Percentiles rank a stretch among this genome's conserved stretches.
Evolutionary conservation across 2,113 vertebrate species (phyloP).

Genomic region (Serranochromis macrocephalus): DNA sequence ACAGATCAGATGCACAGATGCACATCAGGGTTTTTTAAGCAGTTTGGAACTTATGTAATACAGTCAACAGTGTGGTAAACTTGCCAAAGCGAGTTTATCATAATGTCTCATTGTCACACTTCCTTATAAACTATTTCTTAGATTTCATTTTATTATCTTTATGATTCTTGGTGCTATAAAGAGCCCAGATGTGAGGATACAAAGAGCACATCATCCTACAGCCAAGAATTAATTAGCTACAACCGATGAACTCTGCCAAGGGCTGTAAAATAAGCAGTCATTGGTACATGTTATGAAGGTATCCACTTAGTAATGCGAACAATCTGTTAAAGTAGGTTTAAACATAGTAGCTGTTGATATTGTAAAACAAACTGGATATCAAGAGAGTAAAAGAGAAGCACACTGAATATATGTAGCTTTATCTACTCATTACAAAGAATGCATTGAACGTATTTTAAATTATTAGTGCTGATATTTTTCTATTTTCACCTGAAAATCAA

Average conservation of each 20-base stretch:
- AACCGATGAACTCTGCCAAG: background rate
- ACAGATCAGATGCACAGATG: background rate
- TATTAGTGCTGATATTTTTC: background rate
- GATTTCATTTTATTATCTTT: background rate
- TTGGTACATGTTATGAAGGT: background rate
- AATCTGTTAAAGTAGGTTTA: background rate
- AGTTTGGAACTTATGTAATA: background rate
- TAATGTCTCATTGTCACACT: background rate
- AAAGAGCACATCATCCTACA: background rate
- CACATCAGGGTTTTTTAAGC: rapidly evolving
- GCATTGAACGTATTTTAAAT: background rate
- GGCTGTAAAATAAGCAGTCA: background rate
- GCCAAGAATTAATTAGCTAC: background rate
- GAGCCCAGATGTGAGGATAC: background rate
- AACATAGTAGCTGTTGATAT: background rate
- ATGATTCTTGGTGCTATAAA: background rate
- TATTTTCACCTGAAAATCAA: background rate
- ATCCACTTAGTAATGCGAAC: background rate
- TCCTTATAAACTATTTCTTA: background rate
- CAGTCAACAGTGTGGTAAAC: background rate
- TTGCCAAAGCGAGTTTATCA: background rate
- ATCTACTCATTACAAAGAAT: background rate
- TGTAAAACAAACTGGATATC: background rate
- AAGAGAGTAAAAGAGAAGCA: background rate
- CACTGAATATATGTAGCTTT: background rate